Conservation (phyloP, 2,888 invertebrate genomes). For the Polydrusus cervinus region DNA sequence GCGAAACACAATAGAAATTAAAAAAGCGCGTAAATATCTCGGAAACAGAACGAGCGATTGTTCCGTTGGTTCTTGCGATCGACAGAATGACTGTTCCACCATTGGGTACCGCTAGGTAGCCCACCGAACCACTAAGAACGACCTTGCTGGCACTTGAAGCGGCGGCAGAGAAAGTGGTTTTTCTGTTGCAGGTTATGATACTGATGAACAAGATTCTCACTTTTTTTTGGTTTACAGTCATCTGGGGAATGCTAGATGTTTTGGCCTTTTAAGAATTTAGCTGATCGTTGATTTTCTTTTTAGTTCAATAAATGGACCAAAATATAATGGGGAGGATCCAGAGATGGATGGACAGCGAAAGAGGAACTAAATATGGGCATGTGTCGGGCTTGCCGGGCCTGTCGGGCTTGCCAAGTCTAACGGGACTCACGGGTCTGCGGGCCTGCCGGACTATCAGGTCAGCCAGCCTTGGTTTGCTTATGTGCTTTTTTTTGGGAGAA, state of each 20-base stretch:
- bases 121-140: slow-evolving; percentile 58
- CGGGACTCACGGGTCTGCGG: no score
- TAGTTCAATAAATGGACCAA: no score
- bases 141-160: slow-evolving; percentile 59
- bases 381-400: no score
- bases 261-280: no score
- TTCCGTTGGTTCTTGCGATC: slow-evolving; percentile 40
- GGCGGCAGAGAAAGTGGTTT: slow-evolving; percentile 62
- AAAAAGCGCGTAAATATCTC: slow-evolving; percentile 20
- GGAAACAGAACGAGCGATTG: slow-evolving; percentile 31
- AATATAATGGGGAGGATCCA: no score
- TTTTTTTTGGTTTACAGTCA: slow-evolving; percentile 35
- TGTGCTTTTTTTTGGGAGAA: no score
- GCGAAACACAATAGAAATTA: not conserved
- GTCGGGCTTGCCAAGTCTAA: no score
- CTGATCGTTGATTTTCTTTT: no score
- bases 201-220: slow-evolving; percentile 43
- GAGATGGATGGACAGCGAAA: no score
- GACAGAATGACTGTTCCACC: slow-evolving; percentile 51
- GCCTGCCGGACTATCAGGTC: no score
- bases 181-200: slow-evolving; percentile 50
- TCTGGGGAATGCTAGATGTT: not conserved
- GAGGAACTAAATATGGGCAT: no score
- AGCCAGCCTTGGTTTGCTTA: no score
- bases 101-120: slow-evolving; percentile 37